Percentiles rank a stretch among this genome's conserved stretches.
phyloP scores from a whole-genome alignment of 2,113 vertebrate species.

The Brachirus orientalis region DNA sequence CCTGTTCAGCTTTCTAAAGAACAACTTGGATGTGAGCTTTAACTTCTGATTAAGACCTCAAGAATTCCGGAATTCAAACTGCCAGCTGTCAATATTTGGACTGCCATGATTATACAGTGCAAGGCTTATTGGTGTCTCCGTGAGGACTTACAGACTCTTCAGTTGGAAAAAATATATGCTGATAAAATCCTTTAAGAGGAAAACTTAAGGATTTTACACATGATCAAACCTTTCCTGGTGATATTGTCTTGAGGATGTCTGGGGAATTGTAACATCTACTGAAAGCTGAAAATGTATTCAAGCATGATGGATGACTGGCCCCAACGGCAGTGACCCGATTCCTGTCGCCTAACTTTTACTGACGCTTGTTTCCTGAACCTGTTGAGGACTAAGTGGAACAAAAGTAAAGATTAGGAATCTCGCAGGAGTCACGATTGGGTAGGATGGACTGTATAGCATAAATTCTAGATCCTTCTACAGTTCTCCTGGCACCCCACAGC shows the following conservation, averaged over 20 bases:
- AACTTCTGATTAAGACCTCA: slow-evolving; percentile 5
- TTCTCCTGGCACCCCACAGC: slow-evolving; percentile 9
- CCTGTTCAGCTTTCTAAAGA: slow-evolving; percentile 11
- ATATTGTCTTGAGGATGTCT: background rate
- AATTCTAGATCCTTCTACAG: slow-evolving; percentile 22
- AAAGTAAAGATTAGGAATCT: slow-evolving; percentile 1
- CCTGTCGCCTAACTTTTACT: background rate
- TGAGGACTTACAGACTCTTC: background rate
- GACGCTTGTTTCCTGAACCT: slow-evolving; percentile 9
- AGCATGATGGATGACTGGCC: slow-evolving; percentile 5
- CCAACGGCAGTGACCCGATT: slow-evolving; percentile 1
- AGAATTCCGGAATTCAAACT: slow-evolving; percentile 16
- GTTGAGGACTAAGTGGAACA: too few relatives aligned
- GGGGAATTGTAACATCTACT: background rate
- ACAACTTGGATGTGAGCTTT: slow-evolving; percentile 15
- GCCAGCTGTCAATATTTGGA: background rate
- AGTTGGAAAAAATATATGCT: slow-evolving; percentile 13
- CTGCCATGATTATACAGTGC: background rate
- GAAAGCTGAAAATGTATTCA: background rate
- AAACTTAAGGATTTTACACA: slow-evolving; percentile 8
- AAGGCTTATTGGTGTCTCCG: background rate
- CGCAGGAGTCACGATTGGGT: background rate
- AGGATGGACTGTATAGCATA: slow-evolving; percentile 24
- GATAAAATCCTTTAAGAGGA: slow-evolving; percentile 9
- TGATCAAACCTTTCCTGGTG: slow-evolving; percentile 15